A percentile compares a stretch with the other conserved stretches of the same genome.
phyloP scores from a whole-genome alignment of 2,797 vertebrate genomes.

The Gymnopithys bicolor region DNA sequence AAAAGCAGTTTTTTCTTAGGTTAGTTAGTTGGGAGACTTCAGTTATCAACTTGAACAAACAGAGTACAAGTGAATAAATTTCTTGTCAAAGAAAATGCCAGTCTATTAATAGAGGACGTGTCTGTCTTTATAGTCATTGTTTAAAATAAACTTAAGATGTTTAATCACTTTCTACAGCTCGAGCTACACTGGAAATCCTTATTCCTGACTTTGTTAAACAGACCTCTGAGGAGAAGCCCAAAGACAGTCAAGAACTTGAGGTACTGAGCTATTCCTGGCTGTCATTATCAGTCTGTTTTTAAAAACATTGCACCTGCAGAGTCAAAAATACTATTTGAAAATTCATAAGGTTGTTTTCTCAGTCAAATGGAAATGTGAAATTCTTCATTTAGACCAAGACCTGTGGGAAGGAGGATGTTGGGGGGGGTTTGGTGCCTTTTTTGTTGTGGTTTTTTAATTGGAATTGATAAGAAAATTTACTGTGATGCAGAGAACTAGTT shows the following conservation, averaged over 20 bases:
- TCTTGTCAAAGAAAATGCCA: neutral
- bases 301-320: neutral
- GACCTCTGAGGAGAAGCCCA: slow-evolving; percentile 95
- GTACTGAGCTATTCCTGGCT: slow-evolving; percentile 68
- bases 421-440: too few relatives aligned
- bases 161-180: slow-evolving; percentile 79
- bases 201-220: slow-evolving; percentile 99
- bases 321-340: neutral
- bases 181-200: slow-evolving; percentile 99
- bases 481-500: neutral
- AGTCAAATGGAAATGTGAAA: neutral
- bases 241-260: slow-evolving; percentile 97
- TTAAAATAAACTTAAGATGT: neutral
- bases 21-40: neutral
- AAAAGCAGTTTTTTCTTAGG: neutral
- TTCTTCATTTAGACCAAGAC: neutral
- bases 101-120: neutral
- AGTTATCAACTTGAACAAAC: neutral
- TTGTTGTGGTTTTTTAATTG: neutral
- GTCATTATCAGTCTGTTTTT: neutral
- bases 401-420: neutral
- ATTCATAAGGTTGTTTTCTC: neutral
- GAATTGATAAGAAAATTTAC: neutral
- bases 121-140: neutral
- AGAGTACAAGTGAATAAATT: neutral